Conservation (phyloP, 2,113 vertebrate genomes). For the Pterocles burchelli region DNA sequence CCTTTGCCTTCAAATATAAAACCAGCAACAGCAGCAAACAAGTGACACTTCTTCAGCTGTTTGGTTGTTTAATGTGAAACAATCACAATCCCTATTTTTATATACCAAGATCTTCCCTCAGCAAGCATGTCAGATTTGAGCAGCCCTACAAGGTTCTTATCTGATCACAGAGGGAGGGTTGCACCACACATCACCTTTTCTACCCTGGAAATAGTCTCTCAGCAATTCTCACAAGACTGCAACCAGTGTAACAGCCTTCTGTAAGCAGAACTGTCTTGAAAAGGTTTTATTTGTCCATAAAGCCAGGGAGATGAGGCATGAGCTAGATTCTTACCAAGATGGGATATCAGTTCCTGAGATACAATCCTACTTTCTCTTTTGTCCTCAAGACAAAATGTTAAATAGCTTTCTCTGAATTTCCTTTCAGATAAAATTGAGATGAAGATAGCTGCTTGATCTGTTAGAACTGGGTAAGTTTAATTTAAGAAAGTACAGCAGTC, state of each 20-base stretch:
- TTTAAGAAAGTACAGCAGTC: not conserved
- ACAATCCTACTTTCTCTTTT: not conserved
- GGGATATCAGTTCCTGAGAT: not conserved
- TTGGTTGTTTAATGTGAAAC: not conserved
- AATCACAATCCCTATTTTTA: rapidly evolving
- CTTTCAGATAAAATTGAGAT: not conserved
- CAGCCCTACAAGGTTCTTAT: not conserved
- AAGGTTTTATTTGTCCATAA: not conserved
- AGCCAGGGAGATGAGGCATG: not conserved
- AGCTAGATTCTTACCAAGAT: not conserved
- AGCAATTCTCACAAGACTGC: not conserved
- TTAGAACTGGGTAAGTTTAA: not conserved
- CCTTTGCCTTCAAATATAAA: not conserved
- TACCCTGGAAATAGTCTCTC: not conserved
- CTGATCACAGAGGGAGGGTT: not conserved
- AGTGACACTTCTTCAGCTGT: not conserved
- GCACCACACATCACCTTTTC: not conserved
- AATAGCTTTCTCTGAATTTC: no score
- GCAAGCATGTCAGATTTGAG: not conserved
- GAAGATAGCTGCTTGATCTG: not conserved
- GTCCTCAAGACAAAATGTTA: no score
- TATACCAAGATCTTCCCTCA: not conserved
- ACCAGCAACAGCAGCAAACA: not conserved
- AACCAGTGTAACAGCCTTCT: rapidly evolving
- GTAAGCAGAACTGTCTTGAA: not conserved